A percentile compares a stretch with the other conserved stretches of the same genome.
Conservation (phyloP, 2,113 vertebrate species). For the Pluvialis apricaria region DNA sequence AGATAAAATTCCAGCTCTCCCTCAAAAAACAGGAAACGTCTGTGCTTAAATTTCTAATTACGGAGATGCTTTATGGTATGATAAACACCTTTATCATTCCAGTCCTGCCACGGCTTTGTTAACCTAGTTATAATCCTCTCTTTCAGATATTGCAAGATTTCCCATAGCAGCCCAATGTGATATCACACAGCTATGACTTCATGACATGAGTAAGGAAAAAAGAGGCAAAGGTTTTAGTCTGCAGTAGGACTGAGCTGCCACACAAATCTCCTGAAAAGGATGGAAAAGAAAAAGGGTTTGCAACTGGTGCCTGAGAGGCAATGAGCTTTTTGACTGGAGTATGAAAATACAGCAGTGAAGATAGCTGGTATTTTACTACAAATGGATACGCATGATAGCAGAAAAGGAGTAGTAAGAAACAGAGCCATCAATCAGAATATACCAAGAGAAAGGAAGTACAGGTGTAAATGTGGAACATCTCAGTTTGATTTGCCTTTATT, state of each 20-base stretch:
- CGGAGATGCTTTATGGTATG: slow-evolving; percentile 33
- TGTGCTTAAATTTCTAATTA: slow-evolving; percentile 50
- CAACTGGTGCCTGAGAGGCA: background rate
- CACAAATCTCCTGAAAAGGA: slow-evolving; percentile 44
- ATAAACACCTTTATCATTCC: slow-evolving; percentile 22
- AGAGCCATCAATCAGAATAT: slow-evolving; percentile 35
- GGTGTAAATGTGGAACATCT: slow-evolving; percentile 55
- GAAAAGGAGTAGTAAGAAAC: slow-evolving; percentile 40
- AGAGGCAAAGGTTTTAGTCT: slow-evolving; percentile 38
- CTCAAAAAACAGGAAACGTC: slow-evolving; percentile 19
- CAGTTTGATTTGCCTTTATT: slow-evolving; percentile 61
- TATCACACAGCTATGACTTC: slow-evolving; percentile 68
- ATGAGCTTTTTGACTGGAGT: slow-evolving; percentile 26
- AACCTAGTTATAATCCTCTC: slow-evolving; percentile 56
- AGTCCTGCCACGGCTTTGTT: slow-evolving; percentile 26
- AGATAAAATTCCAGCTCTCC: slow-evolving; percentile 23
- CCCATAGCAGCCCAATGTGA: slow-evolving; percentile 45
- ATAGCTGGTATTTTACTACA: slow-evolving; percentile 29
- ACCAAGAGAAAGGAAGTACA: slow-evolving; percentile 42
- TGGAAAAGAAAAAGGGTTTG: slow-evolving; percentile 1
- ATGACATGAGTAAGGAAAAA: slow-evolving; percentile 57
- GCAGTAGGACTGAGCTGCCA: slow-evolving; percentile 18
- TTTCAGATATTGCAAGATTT: slow-evolving; percentile 39
- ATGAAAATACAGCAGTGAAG: slow-evolving; percentile 54
- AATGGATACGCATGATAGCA: slow-evolving; percentile 31